Conservation (phyloP, 2,113 vertebrate genomes). For the Typhlomys cinereus region DNA sequence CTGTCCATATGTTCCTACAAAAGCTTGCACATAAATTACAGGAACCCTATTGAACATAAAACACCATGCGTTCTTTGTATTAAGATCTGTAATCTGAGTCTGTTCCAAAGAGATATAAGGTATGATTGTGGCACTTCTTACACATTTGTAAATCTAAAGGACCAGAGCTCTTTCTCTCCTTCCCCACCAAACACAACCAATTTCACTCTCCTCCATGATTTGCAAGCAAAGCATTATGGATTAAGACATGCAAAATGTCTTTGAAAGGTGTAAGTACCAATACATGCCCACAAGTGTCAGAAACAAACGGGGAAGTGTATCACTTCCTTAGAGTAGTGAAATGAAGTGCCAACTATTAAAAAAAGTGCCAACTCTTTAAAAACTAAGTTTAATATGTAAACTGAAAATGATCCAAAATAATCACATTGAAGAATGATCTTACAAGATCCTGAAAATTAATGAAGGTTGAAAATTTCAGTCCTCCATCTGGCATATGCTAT, state of each 20-base stretch:
- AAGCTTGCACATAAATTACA: neutral
- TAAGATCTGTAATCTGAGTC: neutral
- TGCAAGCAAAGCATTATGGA: too few species aligned
- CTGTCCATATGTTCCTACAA: neutral
- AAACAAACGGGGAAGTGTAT: neutral
- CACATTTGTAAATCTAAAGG: neutral
- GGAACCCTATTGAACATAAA: neutral
- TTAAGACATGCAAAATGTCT: neutral
- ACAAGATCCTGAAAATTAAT: too few species aligned
- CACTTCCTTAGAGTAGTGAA: neutral
- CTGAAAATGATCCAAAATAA: neutral
- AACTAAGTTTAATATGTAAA: neutral
- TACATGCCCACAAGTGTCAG: neutral
- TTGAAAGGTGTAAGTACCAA: neutral
- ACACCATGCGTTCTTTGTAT: neutral
- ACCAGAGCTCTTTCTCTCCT: neutral
- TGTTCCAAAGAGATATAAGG: neutral
- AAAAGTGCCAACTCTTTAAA: neutral
- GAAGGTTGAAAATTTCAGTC: too few species aligned
- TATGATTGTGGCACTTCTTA: neutral
- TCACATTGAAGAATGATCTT: neutral
- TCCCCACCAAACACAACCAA: too few species aligned
- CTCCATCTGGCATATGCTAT: too few species aligned
- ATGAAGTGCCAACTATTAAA: neutral
- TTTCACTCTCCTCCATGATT: neutral